Base-by-base conservation (phyloP, 53 echinoderm and acorn worm species). In the Zoroaster sp. region DNA sequence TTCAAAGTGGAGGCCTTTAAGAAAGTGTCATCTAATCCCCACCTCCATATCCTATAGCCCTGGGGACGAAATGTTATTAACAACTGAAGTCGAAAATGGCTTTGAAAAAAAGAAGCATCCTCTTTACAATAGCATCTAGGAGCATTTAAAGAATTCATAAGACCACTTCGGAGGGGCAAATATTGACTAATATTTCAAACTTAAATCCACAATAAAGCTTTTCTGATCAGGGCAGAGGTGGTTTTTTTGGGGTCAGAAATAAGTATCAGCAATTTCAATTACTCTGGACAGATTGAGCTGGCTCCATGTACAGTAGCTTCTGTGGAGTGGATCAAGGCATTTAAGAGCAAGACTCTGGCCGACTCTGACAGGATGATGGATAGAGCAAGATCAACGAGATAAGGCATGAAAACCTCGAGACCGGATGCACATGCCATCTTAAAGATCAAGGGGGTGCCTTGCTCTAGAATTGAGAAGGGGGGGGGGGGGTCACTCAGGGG, bases 261-360 rank as follows among this genome's bases (percentile, higher is more conserved):
- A 40, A 55, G 20, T 49, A 53, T 55, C 55, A 35, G 78, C 78
- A 66, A 39, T 81, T 67, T 85, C 85, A 85, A 85, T 85, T 85
- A 85, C 85, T 34, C 47, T 6, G 17, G 71, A 34, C 44, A 9
- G 70, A 46, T 18, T 25, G 37, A 40, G 45, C 66, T 43, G 35
- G 5, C 72, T 70, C 30, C 44, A 30, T 40, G 38, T 37, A 11
- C 51, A 46, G 44, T 41, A 14, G 51, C 70, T 55, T 1, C 39
- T 71, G 71, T 47, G 70, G 47, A 10, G 36, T 23, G 85, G 44
- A 45, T 46, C 69, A 20, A 49, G 85, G 33, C 52, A 9, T 12
- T 52, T 70, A 18, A 44, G 28, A 77, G 49, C 35, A 40, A 8
- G 10, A 6, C 70, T 69, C 17, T 21, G 36, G 17, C 49, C 46